A percentile compares a stretch with the other conserved stretches of the same genome.
Conservation (phyloP, 2,888 invertebrate species). For the Stenoptilia bipunctidactyla region DNA sequence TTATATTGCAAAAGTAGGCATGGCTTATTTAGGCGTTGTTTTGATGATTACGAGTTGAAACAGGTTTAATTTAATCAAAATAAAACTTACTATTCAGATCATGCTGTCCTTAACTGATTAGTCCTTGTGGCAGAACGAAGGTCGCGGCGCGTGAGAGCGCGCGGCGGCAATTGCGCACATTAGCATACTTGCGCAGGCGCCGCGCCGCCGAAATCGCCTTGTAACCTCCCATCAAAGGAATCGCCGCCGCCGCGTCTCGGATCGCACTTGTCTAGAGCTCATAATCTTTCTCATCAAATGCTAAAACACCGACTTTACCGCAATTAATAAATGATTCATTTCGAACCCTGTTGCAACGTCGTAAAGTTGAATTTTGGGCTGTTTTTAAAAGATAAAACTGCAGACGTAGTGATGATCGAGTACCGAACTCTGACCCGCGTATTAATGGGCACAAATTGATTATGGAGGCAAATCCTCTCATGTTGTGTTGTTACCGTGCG, state of each 20-base stretch:
- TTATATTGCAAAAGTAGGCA: too few relatives aligned
- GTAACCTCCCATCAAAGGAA: conserved; percentile 41
- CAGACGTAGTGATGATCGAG: conserved; percentile 26
- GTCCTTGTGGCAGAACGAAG: too few relatives aligned
- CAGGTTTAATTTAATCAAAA: too few relatives aligned
- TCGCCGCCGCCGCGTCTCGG: conserved; percentile 29
- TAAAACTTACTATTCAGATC: too few relatives aligned
- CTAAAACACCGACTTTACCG: conserved; percentile 2
- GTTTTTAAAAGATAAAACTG: conserved; percentile 17
- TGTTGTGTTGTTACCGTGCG: conserved; percentile 18
- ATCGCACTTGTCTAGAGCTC: conserved; percentile 17
- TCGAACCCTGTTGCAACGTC: neutral
- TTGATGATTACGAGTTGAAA: too few relatives aligned
- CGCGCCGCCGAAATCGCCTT: conserved; percentile 49
- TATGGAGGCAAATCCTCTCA: conserved; percentile 41
- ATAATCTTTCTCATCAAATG: conserved; percentile 13
- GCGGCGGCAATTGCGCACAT: conserved; percentile 48
- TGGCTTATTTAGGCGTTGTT: too few relatives aligned
- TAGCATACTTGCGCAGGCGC: conserved; percentile 45
- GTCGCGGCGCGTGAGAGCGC: conserved; percentile 11
- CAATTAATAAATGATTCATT: neutral
- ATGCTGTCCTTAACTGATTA: too few relatives aligned
- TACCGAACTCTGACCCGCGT: conserved; percentile 43
- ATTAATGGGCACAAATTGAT: conserved; percentile 53
- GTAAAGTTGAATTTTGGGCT: conserved; percentile 16